Percentiles rank a stretch among this genome's conserved stretches.
phyloP scores from a whole-genome alignment of 2,888 invertebrate species.

The Trissoscelio sp. region DNA sequence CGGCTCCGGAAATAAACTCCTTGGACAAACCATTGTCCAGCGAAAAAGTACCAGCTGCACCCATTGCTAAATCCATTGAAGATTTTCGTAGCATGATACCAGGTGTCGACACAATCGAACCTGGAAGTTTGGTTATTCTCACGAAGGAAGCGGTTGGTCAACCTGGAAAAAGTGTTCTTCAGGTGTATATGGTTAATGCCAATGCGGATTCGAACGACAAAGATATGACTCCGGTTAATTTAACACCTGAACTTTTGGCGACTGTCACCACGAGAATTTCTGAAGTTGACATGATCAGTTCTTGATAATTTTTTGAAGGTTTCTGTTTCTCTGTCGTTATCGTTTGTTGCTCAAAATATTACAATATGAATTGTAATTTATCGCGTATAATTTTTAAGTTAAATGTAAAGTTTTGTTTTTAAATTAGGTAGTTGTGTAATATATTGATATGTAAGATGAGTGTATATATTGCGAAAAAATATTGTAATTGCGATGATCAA shows the following conservation, averaged over 20 bases:
- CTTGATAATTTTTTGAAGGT: too few relatives aligned
- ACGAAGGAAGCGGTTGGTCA: conserved; percentile 83
- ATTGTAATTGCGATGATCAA: too few relatives aligned
- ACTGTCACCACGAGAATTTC: conserved; percentile 75
- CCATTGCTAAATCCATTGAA: conserved; percentile 44
- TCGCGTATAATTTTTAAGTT: too few relatives aligned
- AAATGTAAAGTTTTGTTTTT: too few relatives aligned
- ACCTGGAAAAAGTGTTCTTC: conserved; percentile 82
- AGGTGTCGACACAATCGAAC: conserved; percentile 80
- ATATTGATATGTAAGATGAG: too few relatives aligned
- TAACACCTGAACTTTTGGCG: conserved; percentile 80
- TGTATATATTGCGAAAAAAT: too few relatives aligned
- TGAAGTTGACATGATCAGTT: conserved; percentile 59
- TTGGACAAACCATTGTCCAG: conserved; percentile 22
- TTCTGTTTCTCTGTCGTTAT: too few relatives aligned
- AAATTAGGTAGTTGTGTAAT: too few relatives aligned
- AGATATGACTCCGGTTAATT: conserved; percentile 79
- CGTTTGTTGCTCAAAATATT: too few relatives aligned
- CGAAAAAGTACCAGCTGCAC: not conserved
- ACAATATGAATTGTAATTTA: too few relatives aligned
- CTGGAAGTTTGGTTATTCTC: conserved; percentile 85
- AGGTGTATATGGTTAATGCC: conserved; percentile 84
- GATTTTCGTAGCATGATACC: conserved; percentile 74
- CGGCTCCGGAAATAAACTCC: not conserved
- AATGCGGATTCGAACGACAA: conserved; percentile 72